Evolutionary conservation across 2,888 invertebrate species (phyloP), one percentile per base, ranked within the genome.

Genomic region (Epicampocera succincta): DNA sequence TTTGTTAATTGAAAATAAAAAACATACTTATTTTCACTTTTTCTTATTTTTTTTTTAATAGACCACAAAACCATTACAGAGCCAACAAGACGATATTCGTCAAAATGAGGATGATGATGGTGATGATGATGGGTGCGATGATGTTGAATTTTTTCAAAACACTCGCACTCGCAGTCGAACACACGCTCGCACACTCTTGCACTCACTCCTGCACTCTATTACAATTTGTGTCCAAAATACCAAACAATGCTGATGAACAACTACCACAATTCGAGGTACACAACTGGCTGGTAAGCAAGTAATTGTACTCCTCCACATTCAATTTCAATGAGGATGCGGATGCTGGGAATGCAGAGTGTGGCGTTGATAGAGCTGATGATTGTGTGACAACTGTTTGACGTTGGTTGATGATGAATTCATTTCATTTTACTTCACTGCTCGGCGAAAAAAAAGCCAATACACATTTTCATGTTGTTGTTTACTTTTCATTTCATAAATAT

Each of bases 321-420:
- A 40, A 33, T 15, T 58, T 29, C 25, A 25, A 52, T 74, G 48
- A 25, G 25, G 19, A 44, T 17, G 15, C 17, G 2, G n/a, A 38
- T 1, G 6, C 44, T 46, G 46, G 15, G 40, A 9, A 44, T 42
- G 56, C 19, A 21, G 44, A 48, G 21, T 29, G 5, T 54, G 63
- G 48, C 63, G 78, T 11, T 60, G 38, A 52, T 72, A 21, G 58
- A 38, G 78, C 58, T 78, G 78, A 66, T 68, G 78, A 66, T 78
- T 82, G 71, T 82, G 71, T 82, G 82, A 82, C 78, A 78, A 82
- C 82, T 82, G 82, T 82, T 78, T 78, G 82, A 82, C 78, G 82
- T 82, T 78, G 71, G 42, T 66, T 71, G 78, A 82, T 82, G 82
- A 78, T 75, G 78, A 74, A 82, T 82, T 78, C 82, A 78, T 82